Evolutionary conservation across 2,797 vertebrate species (phyloP).

Genomic region (Urophycis tenuis): DNA sequence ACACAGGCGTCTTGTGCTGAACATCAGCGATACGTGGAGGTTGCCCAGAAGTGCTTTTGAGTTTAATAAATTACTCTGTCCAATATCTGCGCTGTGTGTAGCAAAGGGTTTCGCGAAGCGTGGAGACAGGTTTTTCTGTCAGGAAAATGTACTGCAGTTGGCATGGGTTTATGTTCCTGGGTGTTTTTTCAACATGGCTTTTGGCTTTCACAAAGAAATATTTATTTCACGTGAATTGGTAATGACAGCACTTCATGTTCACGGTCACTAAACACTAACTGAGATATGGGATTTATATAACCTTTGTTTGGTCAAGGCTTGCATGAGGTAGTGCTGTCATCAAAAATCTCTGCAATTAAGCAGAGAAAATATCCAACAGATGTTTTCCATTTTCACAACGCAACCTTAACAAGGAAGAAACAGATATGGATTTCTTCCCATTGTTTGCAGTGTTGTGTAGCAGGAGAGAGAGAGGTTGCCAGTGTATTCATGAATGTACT

Average conservation of each 20-base stretch:
- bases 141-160: not conserved
- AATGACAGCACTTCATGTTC: slow-evolving; percentile 1
- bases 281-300: slow-evolving; percentile 30
- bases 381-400: slow-evolving; percentile 40
- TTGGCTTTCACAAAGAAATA: not conserved
- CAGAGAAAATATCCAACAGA: slow-evolving; percentile 38
- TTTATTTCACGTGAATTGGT: not conserved
- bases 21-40: slow-evolving; percentile 20
- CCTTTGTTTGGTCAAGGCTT: slow-evolving; percentile 8
- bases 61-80: not conserved
- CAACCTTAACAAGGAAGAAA: slow-evolving; percentile 35
- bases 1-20: slow-evolving; percentile 26
- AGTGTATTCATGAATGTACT: not conserved
- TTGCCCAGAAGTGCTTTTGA: slow-evolving; percentile 9
- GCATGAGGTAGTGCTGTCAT: slow-evolving; percentile 20
- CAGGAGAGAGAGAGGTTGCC: slow-evolving; percentile 13
- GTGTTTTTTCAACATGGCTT: not conserved
- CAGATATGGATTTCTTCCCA: slow-evolving; percentile 26
- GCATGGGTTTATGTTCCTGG: not conserved
- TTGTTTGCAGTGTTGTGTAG: slow-evolving; percentile 16
- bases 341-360: slow-evolving; percentile 36
- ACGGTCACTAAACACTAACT: slow-evolving; percentile 2
- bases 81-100: not conserved
- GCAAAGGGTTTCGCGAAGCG: not conserved
- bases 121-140: not conserved